Evolutionary conservation across 37 sponge, comb jelly and placozoan species (phyloP).

Genomic region (Hormiphora californensis): DNA sequence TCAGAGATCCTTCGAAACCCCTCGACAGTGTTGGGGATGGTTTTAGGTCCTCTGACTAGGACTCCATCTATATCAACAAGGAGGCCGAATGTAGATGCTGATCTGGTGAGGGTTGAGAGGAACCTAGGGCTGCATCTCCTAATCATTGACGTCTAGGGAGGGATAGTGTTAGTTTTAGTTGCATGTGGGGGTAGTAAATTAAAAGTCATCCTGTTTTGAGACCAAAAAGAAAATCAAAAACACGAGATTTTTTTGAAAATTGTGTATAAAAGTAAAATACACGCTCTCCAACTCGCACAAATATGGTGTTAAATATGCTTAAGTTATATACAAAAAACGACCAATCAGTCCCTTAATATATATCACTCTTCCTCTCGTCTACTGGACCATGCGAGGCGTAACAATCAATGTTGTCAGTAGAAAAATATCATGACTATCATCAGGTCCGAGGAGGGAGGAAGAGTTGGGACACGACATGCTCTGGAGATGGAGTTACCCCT

Average conservation of each 20-base stretch:
- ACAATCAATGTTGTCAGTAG: too few species aligned
- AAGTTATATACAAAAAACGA: conserved; percentile 36
- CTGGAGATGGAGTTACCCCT: conserved; percentile 56
- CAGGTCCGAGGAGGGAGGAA: too few species aligned
- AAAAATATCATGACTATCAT: too few species aligned
- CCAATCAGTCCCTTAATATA: neutral
- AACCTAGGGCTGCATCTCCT: neutral
- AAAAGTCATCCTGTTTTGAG: neutral
- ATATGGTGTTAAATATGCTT: conserved; percentile 55
- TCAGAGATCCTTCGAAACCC: neutral
- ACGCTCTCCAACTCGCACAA: conserved; percentile 29
- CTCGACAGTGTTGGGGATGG: neutral
- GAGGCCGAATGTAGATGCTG: conserved; percentile 15
- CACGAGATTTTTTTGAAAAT: neutral
- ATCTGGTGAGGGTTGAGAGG: neutral
- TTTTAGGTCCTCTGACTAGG: neutral
- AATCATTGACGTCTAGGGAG: neutral
- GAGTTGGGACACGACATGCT: too few species aligned
- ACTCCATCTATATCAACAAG: conserved; percentile 39
- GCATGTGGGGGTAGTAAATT: neutral
- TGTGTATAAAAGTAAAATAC: conserved; percentile 34
- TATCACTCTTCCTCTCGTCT: neutral
- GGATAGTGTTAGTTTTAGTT: too few species aligned
- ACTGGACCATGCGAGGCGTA: too few species aligned
- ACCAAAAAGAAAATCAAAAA: neutral